phyloP scores from a whole-genome alignment of 2,888 invertebrate genomes.

The Sympetrum striolatum region DNA sequence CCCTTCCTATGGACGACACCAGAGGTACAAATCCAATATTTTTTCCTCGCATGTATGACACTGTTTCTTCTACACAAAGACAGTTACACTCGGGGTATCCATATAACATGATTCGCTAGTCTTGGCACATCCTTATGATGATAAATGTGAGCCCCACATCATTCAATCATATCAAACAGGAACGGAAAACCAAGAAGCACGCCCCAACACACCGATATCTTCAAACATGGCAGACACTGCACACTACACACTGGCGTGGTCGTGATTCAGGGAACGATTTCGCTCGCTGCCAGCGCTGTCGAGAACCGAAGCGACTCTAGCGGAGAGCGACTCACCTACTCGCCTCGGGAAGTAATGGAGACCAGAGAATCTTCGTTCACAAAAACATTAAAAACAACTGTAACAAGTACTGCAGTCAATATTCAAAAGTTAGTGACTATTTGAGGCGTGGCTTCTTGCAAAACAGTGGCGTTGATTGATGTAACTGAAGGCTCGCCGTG shows the following conservation, averaged over 20 bases:
- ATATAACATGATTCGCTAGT: conserved; percentile 47
- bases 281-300: conserved; percentile 39
- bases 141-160: conserved; percentile 48
- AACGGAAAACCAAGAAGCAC: conserved; percentile 49
- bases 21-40: conserved; percentile 46
- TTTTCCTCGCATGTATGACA: conserved; percentile 46
- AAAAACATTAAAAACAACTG: conserved; percentile 36
- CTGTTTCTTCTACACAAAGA: conserved; percentile 47
- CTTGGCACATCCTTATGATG: conserved; percentile 45
- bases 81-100: conserved; percentile 45
- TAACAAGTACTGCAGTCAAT: conserved; percentile 43
- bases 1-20: conserved; percentile 43
- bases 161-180: conserved; percentile 49
- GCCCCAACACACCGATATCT: conserved; percentile 48
- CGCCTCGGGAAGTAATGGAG: background rate
- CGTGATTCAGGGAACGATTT: conserved; percentile 43
- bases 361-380: conserved; percentile 18
- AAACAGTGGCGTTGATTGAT: conserved; percentile 51
- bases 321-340: conserved; percentile 32
- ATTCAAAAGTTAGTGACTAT: conserved; percentile 49
- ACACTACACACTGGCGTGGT: conserved; percentile 49
- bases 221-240: conserved; percentile 51
- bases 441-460: conserved; percentile 50
- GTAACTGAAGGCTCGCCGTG: conserved; percentile 49
- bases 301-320: conserved; percentile 42